Base-by-base conservation (phyloP, 2,797 vertebrate species). In the Clarias fuscus region DNA sequence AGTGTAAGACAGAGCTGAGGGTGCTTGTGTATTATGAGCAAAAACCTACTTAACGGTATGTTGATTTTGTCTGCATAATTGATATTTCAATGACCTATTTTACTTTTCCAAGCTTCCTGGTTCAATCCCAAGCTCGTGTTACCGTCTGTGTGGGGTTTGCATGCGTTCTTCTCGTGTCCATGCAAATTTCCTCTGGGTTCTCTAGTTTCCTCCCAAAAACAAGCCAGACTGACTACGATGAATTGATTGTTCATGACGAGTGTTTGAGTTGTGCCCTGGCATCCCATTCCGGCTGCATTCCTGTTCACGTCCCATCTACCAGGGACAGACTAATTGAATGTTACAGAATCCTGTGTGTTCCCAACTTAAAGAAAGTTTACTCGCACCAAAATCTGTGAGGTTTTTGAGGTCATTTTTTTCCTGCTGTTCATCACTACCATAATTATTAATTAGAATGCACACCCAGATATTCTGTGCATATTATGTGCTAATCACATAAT, bases 191-290 rank as follows among this genome's bases (percentile, higher is more conserved):
- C 78, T 80, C 78, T 64, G 59, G 22, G 59, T 64, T 64, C 59
- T 64, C 59, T 64, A 22, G 59, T 64, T 80, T 80, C 78, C 37
- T 80, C 14, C 10, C 59, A 64, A n/a, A 64, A 80, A 64, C 77
- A 79, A 24, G 8, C 10, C 8, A 0, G 17, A 33, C 7, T 61
- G 24, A 58, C 48, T 58, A 75, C 7, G 20, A 73, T 14, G 4
- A 53, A 37, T 4, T 37, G 37, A 71, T 0, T 70, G 30, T 17
- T 43, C 37, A 22, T 72, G 22, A 30, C n/a, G 70, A 14, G 11
- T 48, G 22, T 59, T 27, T 59, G 7, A 8, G 58, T 77, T 77
- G 27, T 56, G 53, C 17, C 73, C 77, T 53, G 43, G 64, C 7
- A 1, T 53, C 43, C 59, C n/a, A 65, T 14, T 37, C 61, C 18